These are phyloP conservation scores for Eupsittula cactorum DNA, from an alignment of 2,113 vertebrate genomes.

Conservation along the genomic window DNA sequence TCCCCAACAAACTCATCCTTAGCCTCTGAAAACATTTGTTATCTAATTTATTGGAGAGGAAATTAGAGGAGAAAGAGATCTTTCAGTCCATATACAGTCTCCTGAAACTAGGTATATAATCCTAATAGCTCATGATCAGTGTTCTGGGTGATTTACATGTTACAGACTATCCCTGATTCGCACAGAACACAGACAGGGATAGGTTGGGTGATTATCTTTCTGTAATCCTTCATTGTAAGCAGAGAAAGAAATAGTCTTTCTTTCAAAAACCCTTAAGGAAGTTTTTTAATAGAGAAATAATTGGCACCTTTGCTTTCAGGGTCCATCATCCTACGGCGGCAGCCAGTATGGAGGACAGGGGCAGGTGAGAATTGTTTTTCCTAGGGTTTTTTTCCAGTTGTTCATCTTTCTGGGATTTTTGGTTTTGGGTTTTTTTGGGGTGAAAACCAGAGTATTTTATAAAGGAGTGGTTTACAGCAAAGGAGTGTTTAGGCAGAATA, in stretches of 20 bases:
- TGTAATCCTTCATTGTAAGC: not conserved
- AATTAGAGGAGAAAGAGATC: not conserved
- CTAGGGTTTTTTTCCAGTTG: not conserved
- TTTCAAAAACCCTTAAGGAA: not conserved
- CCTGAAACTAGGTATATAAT: not conserved
- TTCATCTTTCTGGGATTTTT: not conserved
- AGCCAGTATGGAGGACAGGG: conserved; percentile 47
- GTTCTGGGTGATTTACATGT: not conserved
- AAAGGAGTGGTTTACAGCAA: not conserved
- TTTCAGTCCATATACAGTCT: not conserved
- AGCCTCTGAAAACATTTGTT: not conserved
- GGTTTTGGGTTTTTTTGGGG: not conserved
- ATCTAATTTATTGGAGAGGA: not conserved
- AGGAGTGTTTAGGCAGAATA: not conserved
- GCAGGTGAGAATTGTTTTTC: conserved; percentile 25
- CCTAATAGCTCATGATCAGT: not conserved
- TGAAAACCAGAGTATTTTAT: not conserved
- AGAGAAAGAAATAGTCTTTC: not conserved
- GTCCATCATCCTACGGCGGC: conserved; percentile 6
- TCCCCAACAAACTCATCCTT: not conserved
- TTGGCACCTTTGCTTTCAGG: conserved; percentile 34
- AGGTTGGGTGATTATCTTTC: not conserved
- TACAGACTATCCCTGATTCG: not conserved
- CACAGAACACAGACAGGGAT: not conserved
- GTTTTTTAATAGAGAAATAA: conserved; percentile 20